Conservation (phyloP, 2,113 vertebrate species). For the Theropithecus gelada region DNA sequence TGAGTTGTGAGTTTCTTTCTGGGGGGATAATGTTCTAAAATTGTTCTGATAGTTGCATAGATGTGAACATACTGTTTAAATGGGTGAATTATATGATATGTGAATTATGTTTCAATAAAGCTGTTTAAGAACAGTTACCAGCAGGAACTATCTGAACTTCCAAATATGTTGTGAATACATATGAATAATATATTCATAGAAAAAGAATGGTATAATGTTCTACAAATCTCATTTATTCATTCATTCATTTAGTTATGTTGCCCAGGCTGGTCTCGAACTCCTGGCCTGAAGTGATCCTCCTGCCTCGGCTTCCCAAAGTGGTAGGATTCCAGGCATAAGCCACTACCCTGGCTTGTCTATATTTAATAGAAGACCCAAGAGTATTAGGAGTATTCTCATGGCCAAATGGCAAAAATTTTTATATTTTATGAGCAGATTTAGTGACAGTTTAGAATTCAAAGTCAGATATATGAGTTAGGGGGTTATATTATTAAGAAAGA, state of each 20-base stretch:
- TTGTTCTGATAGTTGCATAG: neutral
- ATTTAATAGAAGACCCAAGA: neutral
- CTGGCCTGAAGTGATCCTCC: too few species aligned
- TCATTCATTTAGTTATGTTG: too few species aligned
- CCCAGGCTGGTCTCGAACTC: too few species aligned
- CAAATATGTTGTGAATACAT: neutral
- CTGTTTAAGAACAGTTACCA: neutral
- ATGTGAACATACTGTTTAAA: neutral
- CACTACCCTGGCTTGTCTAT: neutral
- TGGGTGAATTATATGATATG: neutral
- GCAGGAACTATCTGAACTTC: neutral
- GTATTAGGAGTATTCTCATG: neutral
- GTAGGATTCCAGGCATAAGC: too few species aligned
- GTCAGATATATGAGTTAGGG: neutral
- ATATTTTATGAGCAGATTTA: neutral
- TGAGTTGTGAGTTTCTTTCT: neutral
- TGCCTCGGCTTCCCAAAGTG: too few species aligned
- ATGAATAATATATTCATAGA: neutral
- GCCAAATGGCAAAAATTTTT: neutral
- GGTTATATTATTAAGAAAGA: neutral
- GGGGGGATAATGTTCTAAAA: neutral
- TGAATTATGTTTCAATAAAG: neutral
- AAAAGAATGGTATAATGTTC: neutral
- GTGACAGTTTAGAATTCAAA: neutral
- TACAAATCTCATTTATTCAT: neutral